Evolutionary conservation across 2,797 vertebrate species (phyloP).

Genomic region (Cyclura pinguis): DNA sequence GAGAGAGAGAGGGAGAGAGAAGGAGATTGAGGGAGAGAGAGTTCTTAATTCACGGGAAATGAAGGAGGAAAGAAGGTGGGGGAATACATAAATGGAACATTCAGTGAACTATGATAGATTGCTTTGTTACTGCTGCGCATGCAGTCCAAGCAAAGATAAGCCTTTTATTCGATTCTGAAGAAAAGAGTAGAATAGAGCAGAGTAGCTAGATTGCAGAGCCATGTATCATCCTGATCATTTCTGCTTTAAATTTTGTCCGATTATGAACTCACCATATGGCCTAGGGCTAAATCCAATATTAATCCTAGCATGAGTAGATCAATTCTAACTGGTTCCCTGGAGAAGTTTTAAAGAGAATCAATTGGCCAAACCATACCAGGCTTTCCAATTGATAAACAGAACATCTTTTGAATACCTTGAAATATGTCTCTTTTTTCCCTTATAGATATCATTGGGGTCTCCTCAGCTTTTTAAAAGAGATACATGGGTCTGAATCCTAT

Average conservation of each 20-base stretch:
- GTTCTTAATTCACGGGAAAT: slow-evolving; percentile 53
- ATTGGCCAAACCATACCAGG: too few species aligned
- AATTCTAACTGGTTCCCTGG: too few species aligned
- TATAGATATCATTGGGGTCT: too few species aligned
- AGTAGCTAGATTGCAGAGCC: neutral
- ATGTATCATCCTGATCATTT: neutral
- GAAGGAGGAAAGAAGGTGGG: neutral
- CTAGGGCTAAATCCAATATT: neutral
- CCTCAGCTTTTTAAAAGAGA: too few species aligned
- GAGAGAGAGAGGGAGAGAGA: too few species aligned
- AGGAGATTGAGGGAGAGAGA: neutral
- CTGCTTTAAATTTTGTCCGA: neutral
- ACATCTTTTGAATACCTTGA: too few species aligned
- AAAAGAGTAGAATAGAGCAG: neutral
- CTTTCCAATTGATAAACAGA: too few species aligned
- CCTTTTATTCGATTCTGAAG: neutral
- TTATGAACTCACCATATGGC: neutral
- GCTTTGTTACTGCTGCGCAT: neutral
- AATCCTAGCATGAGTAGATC: too few species aligned
- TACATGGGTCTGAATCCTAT: too few species aligned
- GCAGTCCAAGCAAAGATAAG: neutral
- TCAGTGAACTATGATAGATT: neutral
- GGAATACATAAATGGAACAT: neutral
- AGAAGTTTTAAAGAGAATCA: too few species aligned
- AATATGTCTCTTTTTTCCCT: too few species aligned